Conservation (phyloP, 2,113 vertebrate genomes). For the Amblyopsis rosae region DNA sequence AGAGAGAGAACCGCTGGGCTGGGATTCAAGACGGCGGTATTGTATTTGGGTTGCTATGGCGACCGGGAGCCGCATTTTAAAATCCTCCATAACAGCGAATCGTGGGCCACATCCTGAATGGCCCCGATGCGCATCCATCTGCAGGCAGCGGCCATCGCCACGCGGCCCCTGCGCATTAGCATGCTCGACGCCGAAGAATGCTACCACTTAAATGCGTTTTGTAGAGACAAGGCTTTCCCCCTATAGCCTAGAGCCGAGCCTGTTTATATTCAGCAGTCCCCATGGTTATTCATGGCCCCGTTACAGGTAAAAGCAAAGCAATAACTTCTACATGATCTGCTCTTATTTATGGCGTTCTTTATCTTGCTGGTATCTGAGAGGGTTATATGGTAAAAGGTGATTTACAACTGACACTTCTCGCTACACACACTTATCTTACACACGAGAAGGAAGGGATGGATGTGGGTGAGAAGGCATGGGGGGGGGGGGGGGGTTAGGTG, state of each 20-base stretch:
- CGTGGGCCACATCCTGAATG: conserved; percentile 60
- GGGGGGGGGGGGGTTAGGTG: conserved; percentile 40
- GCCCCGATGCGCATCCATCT: conserved; percentile 59
- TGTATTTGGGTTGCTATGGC: conserved; percentile 76
- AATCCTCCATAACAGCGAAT: conserved; percentile 72
- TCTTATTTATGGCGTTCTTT: conserved; percentile 62
- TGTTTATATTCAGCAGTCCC: conserved; percentile 23
- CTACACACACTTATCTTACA: conserved; percentile 74
- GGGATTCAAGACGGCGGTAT: conserved; percentile 65
- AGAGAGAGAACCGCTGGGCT: conserved; percentile 36
- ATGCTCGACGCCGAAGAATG: conserved; percentile 42
- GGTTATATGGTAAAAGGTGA: conserved; percentile 69
- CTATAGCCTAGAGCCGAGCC: conserved; percentile 36
- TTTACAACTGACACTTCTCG: conserved; percentile 73
- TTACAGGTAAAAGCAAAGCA: conserved; percentile 63
- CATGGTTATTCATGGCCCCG: conserved; percentile 58
- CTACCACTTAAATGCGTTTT: conserved; percentile 56
- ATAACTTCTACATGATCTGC: conserved; percentile 54
- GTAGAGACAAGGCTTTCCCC: conserved; percentile 29
- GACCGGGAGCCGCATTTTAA: conserved; percentile 70
- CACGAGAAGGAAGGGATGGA: conserved; percentile 64
- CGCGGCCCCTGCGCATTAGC: conserved; percentile 50
- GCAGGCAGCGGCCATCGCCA: conserved; percentile 48
- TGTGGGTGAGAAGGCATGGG: conserved; percentile 65
- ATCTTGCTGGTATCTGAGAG: conserved; percentile 82